Base-by-base conservation (phyloP, 2,888 invertebrate species). In the Sphaerophoria rueppellii region DNA sequence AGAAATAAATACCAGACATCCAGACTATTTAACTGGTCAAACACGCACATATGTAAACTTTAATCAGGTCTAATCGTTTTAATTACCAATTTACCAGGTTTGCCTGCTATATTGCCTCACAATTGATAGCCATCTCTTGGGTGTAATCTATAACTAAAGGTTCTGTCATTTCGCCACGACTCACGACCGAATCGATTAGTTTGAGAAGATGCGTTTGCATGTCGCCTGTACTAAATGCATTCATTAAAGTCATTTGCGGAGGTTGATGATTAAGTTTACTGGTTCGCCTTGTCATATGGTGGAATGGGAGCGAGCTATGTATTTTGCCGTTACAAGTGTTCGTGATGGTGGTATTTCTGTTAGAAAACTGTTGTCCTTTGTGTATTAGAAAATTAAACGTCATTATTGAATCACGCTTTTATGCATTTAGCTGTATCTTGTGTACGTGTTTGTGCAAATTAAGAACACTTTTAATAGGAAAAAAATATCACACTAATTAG, bases 31-130 rank as follows among this genome's bases (percentile, higher is more conserved):
- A 24, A n/a, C 82, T 65, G 78, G 65, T 67, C 70, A 54, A 60
- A 75, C 58, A 67, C 50, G 72, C 43, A 79, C 55, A 60, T 24
- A 24, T 24, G 24, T 24, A 24, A 24, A 24, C 72, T 61, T 61
- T 80, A 80, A 83, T 83, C 75, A 79, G 71, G 55, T 76, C 67
- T 83, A 83, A 83, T 83, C 69, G 57, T 52, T 58, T 79, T 75
- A 74, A 82, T 78, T 74, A 74, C 74, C 55, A 14, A 50, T 65
- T 65, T 35, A 11, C 34, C 7, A 24, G 35, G 75, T 61, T 74
- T 67, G 67, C 16, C 55, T 11, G 9, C 9, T 4, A 9, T 1
- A 1, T 9, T 6, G 6, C 6, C 32, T 46, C 50, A 43, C 35
- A 57, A 46, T 24, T 73, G 50, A 37, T 37, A 58, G 32, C 9